Percentiles rank a stretch among this genome's conserved stretches.
phyloP scores from a whole-genome alignment of 2,797 vertebrate genomes.

The Myotis findleyi region DNA sequence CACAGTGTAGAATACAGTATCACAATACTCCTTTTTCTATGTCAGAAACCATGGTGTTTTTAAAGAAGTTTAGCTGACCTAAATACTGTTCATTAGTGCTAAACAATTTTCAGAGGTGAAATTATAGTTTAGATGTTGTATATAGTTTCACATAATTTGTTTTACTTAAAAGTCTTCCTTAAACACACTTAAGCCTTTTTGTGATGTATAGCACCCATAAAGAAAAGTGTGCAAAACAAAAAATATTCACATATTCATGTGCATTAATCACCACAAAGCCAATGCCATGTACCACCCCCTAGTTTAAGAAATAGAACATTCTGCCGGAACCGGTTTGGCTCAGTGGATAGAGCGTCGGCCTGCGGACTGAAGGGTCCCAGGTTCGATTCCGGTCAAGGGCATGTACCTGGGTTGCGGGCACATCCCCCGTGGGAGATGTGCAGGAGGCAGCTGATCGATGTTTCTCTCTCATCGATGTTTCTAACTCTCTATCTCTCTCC shows the following conservation, averaged over 20 bases:
- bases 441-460: no score
- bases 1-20: background rate
- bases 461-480: no score
- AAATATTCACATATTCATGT: background rate
- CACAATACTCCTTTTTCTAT: background rate
- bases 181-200: constrained; percentile 19
- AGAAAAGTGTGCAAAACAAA: constrained; percentile 25
- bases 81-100: background rate
- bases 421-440: no score
- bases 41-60: background rate
- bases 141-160: constrained; percentile 33
- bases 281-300: background rate
- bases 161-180: constrained; percentile 14
- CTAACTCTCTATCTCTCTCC: no score
- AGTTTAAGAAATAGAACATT: background rate
- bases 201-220: background rate
- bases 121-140: constrained; percentile 25
- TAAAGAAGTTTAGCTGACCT: constrained; percentile 31
- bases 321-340: no score
- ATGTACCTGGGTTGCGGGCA: no score
- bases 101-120: constrained; percentile 39
- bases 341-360: no score
- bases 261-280: background rate
- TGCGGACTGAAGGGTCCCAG: no score
- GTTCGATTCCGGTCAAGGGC: no score